Evolutionary conservation across 2,888 invertebrate species (phyloP).

Genomic region (Nymphalis c-album): DNA sequence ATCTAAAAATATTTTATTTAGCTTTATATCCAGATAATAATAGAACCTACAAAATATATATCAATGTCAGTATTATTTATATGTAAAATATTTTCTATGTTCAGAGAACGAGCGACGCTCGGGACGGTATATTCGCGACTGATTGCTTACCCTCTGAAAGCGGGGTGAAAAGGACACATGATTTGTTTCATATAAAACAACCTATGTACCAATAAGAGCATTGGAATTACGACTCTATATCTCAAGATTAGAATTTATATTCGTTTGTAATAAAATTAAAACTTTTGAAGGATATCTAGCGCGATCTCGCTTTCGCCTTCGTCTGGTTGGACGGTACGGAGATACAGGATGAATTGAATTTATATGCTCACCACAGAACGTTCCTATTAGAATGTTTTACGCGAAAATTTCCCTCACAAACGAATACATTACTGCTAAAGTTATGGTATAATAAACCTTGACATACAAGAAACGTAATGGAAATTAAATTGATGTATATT

Average conservation of each 20-base stretch:
- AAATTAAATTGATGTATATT: neutral
- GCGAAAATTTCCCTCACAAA: slow-evolving; percentile 45
- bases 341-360: slow-evolving; percentile 78
- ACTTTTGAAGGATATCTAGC: slow-evolving; percentile 69
- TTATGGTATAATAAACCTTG: neutral
- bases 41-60: slow-evolving; percentile 46
- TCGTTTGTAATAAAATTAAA: slow-evolving; percentile 41
- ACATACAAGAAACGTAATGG: slow-evolving; percentile 11
- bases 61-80: slow-evolving; percentile 43
- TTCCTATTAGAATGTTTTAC: slow-evolving; percentile 51
- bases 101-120: slow-evolving; percentile 59
- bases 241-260: slow-evolving; percentile 30
- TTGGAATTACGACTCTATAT: slow-evolving; percentile 42
- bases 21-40: slow-evolving; percentile 26
- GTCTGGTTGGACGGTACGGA: slow-evolving; percentile 72
- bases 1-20: slow-evolving; percentile 13
- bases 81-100: slow-evolving; percentile 46
- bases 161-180: slow-evolving; percentile 76
- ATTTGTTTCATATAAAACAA: slow-evolving; percentile 44
- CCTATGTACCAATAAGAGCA: slow-evolving; percentile 45
- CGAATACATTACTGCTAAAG: slow-evolving; percentile 24
- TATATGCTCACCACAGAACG: slow-evolving; percentile 56
- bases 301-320: slow-evolving; percentile 66
- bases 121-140: slow-evolving; percentile 77
- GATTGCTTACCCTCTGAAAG: slow-evolving; percentile 67